Base-by-base conservation (phyloP, 2,797 vertebrate species). In the Crocodylus rhombifer region DNA sequence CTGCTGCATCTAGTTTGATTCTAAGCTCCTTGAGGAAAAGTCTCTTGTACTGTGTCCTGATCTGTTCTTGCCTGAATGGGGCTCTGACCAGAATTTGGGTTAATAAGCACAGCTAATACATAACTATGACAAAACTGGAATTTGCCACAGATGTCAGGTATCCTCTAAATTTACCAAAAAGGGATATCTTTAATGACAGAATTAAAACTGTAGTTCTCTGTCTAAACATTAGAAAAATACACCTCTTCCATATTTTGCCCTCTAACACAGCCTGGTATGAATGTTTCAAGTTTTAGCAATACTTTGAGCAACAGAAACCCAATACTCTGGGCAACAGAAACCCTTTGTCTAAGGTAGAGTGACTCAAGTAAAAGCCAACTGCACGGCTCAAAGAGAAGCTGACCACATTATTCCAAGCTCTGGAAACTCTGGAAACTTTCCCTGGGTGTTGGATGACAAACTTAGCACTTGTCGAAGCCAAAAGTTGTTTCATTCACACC, bases 341-440 rank as follows among this genome's bases (percentile, higher is more conserved):
- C 1, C 12, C 18, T 20, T 36, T 33, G 18, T 36, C 5, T 26
- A 7, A 71, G 28, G 42, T 26, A 78, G 5, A 3, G 0, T 0
- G 11, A 83, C 57, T 58, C 14, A 15, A 3, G 3, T 2, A n/a
- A 21, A 23, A 56, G n/a, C 33, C 55, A 20, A 14, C 18, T 30
- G 28, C 69, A 3, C 12, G 65, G 61, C 81, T 74, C 63, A 12
- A 65, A n/a, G 57, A 94, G 6, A 75, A 28, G 4, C 30, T 36
- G 77, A 33, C 62, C 60, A 17, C 16, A 56, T 4, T 36, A 67
- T 18, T 36, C 23, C 55, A 26, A 62, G 64, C 64, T 42, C 74
- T 75, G 77, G 36, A 64, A 15, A 62, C 6, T 5, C 61, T 5
- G 42, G 0, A 4, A 7, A 36, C 65, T 64, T 77, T 95, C 77